A percentile compares a stretch with the other conserved stretches of the same genome.
Conservation (phyloP, 1,140 invertebrate genomes). For the Manduca sexta region DNA sequence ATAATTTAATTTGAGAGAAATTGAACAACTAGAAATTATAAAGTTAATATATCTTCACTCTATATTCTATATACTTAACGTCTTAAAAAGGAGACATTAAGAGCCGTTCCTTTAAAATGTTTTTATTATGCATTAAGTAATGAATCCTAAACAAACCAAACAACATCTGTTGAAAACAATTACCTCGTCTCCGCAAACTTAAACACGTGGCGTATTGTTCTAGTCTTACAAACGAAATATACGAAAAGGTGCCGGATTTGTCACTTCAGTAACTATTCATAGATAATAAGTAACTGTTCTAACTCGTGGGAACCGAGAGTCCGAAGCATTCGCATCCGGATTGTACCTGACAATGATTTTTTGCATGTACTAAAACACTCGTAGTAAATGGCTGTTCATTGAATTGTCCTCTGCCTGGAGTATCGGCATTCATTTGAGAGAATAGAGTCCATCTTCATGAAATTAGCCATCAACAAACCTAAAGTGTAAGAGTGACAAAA, state of each 20-base stretch:
- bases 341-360: slow-evolving; percentile 50
- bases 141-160: no score
- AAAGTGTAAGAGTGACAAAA: no score
- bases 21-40: no score
- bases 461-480: no score
- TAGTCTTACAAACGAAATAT: slow-evolving; percentile 23
- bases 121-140: not conserved
- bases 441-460: not conserved
- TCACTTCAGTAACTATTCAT: slow-evolving; percentile 46
- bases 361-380: slow-evolving; percentile 60
- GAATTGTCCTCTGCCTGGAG: slow-evolving; percentile 34
- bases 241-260: slow-evolving; percentile 46
- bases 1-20: no score
- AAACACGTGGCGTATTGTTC: slow-evolving; percentile 54
- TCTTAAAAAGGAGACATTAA: no score
- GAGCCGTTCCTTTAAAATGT: not conserved
- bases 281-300: slow-evolving; percentile 38
- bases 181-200: slow-evolving; percentile 4
- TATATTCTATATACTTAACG: no score
- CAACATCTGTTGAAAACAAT: slow-evolving; percentile 20
- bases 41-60: no score
- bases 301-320: slow-evolving; percentile 49
- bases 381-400: slow-evolving; percentile 47
- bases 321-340: slow-evolving; percentile 57
- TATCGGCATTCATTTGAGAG: slow-evolving; percentile 23